Base-by-base conservation (phyloP, 2,797 vertebrate species). In the Paratrypauchen microcephalus region DNA sequence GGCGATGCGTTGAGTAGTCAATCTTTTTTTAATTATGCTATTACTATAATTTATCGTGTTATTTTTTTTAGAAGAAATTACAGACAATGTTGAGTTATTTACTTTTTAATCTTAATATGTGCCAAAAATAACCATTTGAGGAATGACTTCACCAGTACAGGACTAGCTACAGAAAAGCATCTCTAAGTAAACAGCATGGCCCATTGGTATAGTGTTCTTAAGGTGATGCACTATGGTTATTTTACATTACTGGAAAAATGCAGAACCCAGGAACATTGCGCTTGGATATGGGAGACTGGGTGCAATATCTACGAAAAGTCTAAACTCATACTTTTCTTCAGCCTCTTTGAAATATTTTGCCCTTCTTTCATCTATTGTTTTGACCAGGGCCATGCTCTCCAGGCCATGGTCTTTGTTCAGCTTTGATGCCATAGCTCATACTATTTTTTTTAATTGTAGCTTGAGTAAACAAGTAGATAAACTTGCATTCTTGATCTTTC, bases 201-300 rank as follows among this genome's bases (percentile, higher is more conserved):
- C 63, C 45, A 65, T 64, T 64, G 61, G 21, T 28, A 50, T 50
- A 30, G 63, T 65, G 63, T 52, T 64, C 24, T 52, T 50, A 28
- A 65, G 63, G 63, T 50, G 26, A 65, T 65, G 45, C 50, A 21
- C 39, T 45, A 50, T n/a, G 62, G 23, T 65, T 16, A 8, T 65
- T 30, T 50, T 65, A n/a, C 8, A 24, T 5, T 4, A 62, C 12
- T 8, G 45, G 36, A 41, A 47, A 41, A 63, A 64, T 2, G 21
- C 6, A 19, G 7, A 64, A 9, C 41, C 4, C 41, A 48, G 4
- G 41, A 50, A 50, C 8, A n/a, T 32, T 50, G 26, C 63, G n/a
- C 63, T 30, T 52, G 63, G 63, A 26, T 50, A 50, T 65, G 63
- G 47, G 63, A 65, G 47, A 65, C 16, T 65, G 63, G 21, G 45